Base-by-base conservation (phyloP, 2,888 invertebrate species). In the Argyresthia goedartella region DNA sequence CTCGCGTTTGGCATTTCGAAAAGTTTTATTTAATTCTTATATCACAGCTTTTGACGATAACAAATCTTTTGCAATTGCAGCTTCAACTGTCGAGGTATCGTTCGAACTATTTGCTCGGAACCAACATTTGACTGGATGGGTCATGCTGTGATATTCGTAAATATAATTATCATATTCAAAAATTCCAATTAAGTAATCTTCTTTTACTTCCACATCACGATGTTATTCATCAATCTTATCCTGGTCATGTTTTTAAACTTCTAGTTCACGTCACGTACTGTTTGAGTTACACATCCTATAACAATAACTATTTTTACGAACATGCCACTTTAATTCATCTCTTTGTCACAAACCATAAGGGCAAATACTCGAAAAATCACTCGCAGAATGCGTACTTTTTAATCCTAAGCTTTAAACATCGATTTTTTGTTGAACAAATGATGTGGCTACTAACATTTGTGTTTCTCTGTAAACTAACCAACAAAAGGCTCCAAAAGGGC, bases 31-130 rank as follows among this genome's bases (percentile, higher is more conserved):
- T 78, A 79, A 76, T 80, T 65, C 39, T 71, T 81, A 85, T 86
- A 86, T 86, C 86, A 86, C 86, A 86, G 86, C 85, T 85, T 86
- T 86, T 86, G 86, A 86, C 86, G 86, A 85, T 85, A 81, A 85
- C 82, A 81, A 84, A 85, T 82, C 81, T 84, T 84, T 85, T 85
- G 84, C 86, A 82, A 79, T 84, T 82, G 82, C 77, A 82, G 84
- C 81, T 84, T 79, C 69, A 73, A 71, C 70, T 65, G 81, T 77
- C 80, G 80, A 81, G 77, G 72, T 73, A 82, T 79, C 72, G 67
- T 82, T 79, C 85, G 84, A 85, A 81, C 85, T 75, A 82, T 77
- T 71, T 75, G 70, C 74, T 65, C 65, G 61, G 56, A 58, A 52
- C 56, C 55, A 55, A 58, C 59, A 50, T 52, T 15, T 7, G 36